Conservation (phyloP, 1,140 invertebrate genomes). For the Apolygus lucorum region DNA sequence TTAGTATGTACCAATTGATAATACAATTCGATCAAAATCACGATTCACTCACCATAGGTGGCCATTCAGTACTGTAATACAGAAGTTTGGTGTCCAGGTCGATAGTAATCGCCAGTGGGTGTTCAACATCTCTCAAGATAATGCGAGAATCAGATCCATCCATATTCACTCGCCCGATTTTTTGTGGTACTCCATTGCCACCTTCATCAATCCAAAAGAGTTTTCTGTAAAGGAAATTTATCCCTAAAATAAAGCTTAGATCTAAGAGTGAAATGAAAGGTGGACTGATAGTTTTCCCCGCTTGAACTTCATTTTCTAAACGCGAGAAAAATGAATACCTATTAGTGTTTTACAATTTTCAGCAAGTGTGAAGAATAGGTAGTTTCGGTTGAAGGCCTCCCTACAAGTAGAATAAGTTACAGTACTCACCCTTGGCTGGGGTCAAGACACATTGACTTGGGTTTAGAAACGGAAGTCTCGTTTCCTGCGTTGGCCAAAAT, state of each 20-base stretch:
- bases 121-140: slow-evolving; percentile 52
- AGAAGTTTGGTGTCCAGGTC: slow-evolving; percentile 74
- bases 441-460: slow-evolving; percentile 80
- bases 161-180: slow-evolving; percentile 89
- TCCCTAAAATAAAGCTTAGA: no score
- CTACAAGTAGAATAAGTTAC: no score
- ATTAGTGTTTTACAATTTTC: no score
- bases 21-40: no score
- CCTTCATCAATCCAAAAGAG: slow-evolving; percentile 96
- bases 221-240: slow-evolving; percentile 51
- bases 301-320: no score
- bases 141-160: slow-evolving; percentile 74
- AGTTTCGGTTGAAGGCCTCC: no score
- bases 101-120: slow-evolving; percentile 74
- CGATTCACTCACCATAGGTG: slow-evolving; percentile 49
- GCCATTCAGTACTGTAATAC: slow-evolving; percentile 75
- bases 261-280: no score
- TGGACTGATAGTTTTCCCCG: no score
- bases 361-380: no score
- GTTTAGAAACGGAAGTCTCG: slow-evolving; percentile 73
- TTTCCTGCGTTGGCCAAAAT: slow-evolving; percentile 87
- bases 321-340: no score
- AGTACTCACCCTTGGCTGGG: slow-evolving; percentile 68
- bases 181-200: slow-evolving; percentile 77
- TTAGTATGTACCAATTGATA: no score